Base-by-base conservation (phyloP, 1,140 invertebrate species). In the Solenopsis fugax region DNA sequence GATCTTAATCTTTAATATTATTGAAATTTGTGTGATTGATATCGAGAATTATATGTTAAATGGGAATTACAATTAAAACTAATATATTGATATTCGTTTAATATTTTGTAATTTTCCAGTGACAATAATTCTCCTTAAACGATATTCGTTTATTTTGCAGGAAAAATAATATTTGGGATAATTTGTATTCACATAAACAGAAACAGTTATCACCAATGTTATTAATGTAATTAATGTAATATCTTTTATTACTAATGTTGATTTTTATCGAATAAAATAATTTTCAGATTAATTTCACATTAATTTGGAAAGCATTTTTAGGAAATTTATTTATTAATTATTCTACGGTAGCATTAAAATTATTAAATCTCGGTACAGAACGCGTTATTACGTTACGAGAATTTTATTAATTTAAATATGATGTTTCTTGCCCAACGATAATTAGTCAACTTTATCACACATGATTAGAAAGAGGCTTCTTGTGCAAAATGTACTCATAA, bases 181-280 rank as follows among this genome's bases (percentile, higher is more conserved):
- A 71, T 71, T 69, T 69, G 6, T 45, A 2, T 1, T 71, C 16
- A 16, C 24, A 45, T 24, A 48, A 37, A 4, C 9, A 1, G n/a
- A 69, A 67, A 67, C 2, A 69, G 21, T 37, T 48, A 48, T 24
- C 6, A 12, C 18, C 12, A 2, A 3, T 21, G 7, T 64, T 64
- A 67, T 67, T 67, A 45, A 6, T n/a, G n/a, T 64, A 64, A 64
- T 64, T 67, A 67, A 67, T 67, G 12, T 71, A 24, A 48, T 71
- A 48, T 24, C 48, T 18, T 45, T 69, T 3, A 4, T 71, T 48
- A 24, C 1, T 71, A 48, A 71, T 67, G 37, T 48, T 2, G 21
- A 48, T 16, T 2, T 45, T 5, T 16, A 24, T 69, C 13, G 3
- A 45, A 69, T 41, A n/a, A 48, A 7, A 21, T 56, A 9, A 21